Evolutionary conservation across 2,797 vertebrate species (phyloP), one percentile per base, ranked within the genome.

Genomic region (Eurystomus glaucurus): DNA sequence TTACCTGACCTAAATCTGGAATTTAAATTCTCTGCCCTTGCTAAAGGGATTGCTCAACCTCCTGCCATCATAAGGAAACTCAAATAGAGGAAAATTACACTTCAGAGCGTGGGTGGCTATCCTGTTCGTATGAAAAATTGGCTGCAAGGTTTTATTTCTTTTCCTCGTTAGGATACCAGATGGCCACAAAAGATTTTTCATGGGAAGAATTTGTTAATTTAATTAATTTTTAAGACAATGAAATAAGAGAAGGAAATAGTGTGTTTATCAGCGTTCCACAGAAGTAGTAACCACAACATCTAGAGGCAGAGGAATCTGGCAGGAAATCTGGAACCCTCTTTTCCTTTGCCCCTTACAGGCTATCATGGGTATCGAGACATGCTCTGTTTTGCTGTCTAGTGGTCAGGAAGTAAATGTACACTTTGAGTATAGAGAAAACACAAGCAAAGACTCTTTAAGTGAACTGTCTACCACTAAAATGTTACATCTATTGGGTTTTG

Each of bases 61-160:
- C 76, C 52, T 91, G 62, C 58, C 29, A 33, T 66, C 25, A 33
- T 8, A 82, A 54, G n/a, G 54, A 79, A 86, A 72, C 33, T 72
- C 46, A 87, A 74, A 72, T 8, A 60, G 33, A 79, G 43, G 54
- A 79, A 75, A 79, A 18, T 26, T 58, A 39, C 33, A 37, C 35
- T 61, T 82, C 43, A 3, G 11, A 2, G 1, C 35, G 29, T 68
- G 51, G n/a, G 31, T 69, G 35, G 33, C n/a, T 64, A 46, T 51
- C 61, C 70, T 78, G 35, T 52, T 95, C 74, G 28, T 29, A 60
- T 5, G 43, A 93, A 94, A 85, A 88, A 78, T 0, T 77, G 54
- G 35, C 83, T 81, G 57, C 48, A 72, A 79, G 13, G 9, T 91
- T 90, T 92, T 85, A 45, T 88, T 96, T 93, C 51, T 87, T 90